Evolutionary conservation across 2,797 vertebrate genomes (phyloP), one percentile per base, ranked within the genome.

Genomic region (Austrolebias charrua): DNA sequence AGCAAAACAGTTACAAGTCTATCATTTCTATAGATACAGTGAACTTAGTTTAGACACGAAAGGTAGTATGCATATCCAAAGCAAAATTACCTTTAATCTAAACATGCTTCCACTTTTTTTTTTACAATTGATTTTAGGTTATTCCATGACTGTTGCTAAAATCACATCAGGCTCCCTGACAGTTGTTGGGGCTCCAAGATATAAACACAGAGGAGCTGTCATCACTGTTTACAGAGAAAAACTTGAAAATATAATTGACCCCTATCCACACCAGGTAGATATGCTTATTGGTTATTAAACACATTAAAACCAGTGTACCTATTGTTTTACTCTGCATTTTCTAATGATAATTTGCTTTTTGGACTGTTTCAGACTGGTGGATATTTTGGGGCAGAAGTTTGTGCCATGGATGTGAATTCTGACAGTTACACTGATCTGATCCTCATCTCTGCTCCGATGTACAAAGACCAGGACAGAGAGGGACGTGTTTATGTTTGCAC

Each of bases 381-480:
- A 51, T 96, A 96, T 78, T 96, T 95, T 1, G 95, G 95, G 33
- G 93, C 94, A 6, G 92, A 89, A 48, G 79, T 96, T 71, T 90
- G 94, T 70, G 75, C 91, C 2, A 91, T 95, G 86, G 88, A 93
- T 4, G 31, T 94, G 53, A 40, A 92, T 35, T 0, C 0, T 0
- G 81, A 93, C 18, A 0, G 0, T 2, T 57, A 1, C 31, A 79
- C 90, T 0, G 90, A 95, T 40, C 49, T 95, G 24, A 24, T 24
- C 24, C 24, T 24, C 24, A 24, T 24, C 24, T 24, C 24, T 24
- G 24, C 24, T 24, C 24, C 24, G 24, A 24, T 24, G 24, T 24
- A 24, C 24, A 24, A 24, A 3, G 24, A 24, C 24, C 24, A 4
- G 57, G 73, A 63, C 0, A 66, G 69, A 76, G 94, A 83, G 85